These are phyloP conservation scores for Phataginus tricuspis DNA, from an alignment of 2,797 vertebrate species.

Conservation along the genomic window DNA sequence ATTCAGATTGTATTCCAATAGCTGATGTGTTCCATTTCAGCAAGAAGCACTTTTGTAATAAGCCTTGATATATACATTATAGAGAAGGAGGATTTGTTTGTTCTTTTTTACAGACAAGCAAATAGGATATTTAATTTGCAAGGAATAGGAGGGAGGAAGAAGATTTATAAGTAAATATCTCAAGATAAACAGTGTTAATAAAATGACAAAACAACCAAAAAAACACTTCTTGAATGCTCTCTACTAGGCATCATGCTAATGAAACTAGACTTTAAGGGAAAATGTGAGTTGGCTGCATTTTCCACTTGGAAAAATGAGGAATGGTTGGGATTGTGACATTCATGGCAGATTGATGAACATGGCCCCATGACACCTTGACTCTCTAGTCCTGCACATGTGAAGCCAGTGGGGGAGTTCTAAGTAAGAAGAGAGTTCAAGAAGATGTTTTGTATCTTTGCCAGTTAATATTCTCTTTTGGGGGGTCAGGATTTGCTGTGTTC, in stretches of 20 bases:
- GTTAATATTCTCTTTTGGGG: not conserved
- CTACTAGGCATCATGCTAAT: not conserved
- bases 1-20: not conserved
- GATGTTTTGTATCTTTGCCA: not conserved
- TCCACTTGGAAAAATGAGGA: not conserved
- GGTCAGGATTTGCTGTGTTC: not conserved
- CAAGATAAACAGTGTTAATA: not conserved
- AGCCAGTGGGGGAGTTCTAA: not conserved
- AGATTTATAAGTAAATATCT: not conserved
- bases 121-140: not conserved
- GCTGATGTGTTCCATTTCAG: not conserved
- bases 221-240: not conserved
- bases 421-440: not conserved
- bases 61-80: not conserved
- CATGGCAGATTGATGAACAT: not conserved
- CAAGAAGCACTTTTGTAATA: not conserved
- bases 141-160: not conserved
- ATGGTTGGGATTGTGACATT: too few species aligned
- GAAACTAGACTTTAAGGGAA: not conserved
- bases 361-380: not conserved
- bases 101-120: not conserved
- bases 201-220: not conserved
- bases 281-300: not conserved
- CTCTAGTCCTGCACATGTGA: not conserved
- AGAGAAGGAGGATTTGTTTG: not conserved